A percentile compares a stretch with the other conserved stretches of the same genome.
phyloP scores from a whole-genome alignment of 1,140 invertebrate genomes.

The Leguminivora glycinivorella region DNA sequence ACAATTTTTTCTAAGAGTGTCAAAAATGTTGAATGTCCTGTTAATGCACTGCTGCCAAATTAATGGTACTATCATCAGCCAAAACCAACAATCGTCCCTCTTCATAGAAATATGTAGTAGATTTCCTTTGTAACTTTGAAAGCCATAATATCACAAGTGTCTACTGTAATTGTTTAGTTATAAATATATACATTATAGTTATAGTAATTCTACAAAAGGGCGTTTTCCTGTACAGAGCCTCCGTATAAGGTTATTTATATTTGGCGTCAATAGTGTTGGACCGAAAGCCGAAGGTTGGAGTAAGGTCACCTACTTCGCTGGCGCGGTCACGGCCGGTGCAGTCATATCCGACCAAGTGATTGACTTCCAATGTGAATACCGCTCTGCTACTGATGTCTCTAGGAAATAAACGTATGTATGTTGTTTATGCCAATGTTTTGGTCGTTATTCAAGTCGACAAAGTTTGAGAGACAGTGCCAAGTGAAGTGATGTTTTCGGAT shows the following conservation, averaged over 20 bases:
- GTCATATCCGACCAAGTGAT: conserved; percentile 5
- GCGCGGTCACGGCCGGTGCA: conserved; percentile 22
- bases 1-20: too few relatives aligned
- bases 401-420: background rate
- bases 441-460: background rate
- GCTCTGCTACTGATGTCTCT: background rate
- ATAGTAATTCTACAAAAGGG: conserved; percentile 9
- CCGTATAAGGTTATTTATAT: conserved; percentile 20
- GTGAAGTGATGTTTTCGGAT: too few relatives aligned
- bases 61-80: too few relatives aligned
- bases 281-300: conserved; percentile 22
- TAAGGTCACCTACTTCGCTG: conserved; percentile 13
- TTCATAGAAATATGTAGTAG: too few relatives aligned
- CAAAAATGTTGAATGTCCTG: too few relatives aligned
- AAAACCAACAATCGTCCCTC: too few relatives aligned
- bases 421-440: background rate
- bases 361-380: conserved; percentile 6
- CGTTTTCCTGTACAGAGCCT: conserved; percentile 11
- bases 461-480: background rate
- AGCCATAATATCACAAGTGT: background rate
- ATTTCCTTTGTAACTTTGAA: too few relatives aligned
- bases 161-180: background rate
- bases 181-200: background rate
- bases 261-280: conserved; percentile 16
- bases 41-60: too few relatives aligned